Conservation (phyloP, 2,888 invertebrate species). For the Leptopilina drosophilae region DNA sequence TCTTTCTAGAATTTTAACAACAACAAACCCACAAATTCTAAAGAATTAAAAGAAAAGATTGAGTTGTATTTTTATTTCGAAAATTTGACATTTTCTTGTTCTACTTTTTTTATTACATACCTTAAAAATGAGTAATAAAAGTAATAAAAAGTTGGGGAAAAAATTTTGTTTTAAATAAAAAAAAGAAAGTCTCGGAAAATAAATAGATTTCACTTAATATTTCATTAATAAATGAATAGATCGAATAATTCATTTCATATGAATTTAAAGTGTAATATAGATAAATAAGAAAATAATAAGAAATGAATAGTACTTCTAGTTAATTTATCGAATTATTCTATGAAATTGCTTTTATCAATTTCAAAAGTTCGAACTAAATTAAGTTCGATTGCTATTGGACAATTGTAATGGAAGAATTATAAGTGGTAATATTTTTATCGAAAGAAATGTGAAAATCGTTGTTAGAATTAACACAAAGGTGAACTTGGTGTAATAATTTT, state of each 20-base stretch:
- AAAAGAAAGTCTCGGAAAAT: conserved; percentile 23
- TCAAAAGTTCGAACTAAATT: no score
- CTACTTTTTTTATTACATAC: conserved; percentile 1
- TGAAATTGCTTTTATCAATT: no score
- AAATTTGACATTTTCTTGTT: not conserved
- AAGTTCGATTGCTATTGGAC: not conserved
- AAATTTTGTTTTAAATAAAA: not conserved
- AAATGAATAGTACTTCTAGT: not conserved
- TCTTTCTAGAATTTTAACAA: not conserved
- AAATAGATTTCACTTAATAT: not conserved
- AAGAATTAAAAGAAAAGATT: no score
- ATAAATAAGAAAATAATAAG: no score
- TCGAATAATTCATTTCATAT: not conserved
- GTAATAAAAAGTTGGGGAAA: conserved; percentile 19
- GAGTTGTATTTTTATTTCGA: no score
- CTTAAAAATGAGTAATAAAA: not conserved
- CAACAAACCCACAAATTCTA: not conserved
- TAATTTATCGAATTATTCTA: not conserved
- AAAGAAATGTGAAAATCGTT: no score
- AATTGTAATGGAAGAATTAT: not conserved
- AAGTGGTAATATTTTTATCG: not conserved
- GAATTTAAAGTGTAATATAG: no score
- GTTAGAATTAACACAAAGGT: no score
- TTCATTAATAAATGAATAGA: not conserved
- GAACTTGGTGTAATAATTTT: no score